A percentile compares a stretch with the other conserved stretches of the same genome.
These are phyloP conservation scores for Chrysodeixis includens DNA, from an alignment of 2,888 invertebrate genomes.

Conservation along the genomic window DNA sequence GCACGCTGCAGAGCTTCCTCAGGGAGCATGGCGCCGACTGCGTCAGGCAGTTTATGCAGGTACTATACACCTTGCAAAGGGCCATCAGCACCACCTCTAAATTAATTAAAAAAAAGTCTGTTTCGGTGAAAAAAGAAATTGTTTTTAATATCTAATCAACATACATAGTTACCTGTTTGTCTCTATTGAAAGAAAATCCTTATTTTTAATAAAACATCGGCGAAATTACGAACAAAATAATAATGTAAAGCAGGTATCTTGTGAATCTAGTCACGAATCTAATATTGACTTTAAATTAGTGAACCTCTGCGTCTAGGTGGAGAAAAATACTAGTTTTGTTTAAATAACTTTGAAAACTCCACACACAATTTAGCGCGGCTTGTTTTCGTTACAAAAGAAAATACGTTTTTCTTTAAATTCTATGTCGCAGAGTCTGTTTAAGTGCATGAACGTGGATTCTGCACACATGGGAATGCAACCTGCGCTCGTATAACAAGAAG, in stretches of 20 bases:
- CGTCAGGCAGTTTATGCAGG: constrained; percentile 91
- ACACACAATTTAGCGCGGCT: not conserved
- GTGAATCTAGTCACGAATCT: not conserved
- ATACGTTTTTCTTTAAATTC: not conserved
- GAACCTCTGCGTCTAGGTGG: not conserved
- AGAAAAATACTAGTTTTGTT: not conserved
- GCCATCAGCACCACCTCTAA: too few species aligned
- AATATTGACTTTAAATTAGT: constrained; percentile 1
- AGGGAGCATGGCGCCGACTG: constrained; percentile 91
- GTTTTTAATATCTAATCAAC: too few species aligned
- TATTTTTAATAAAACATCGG: too few species aligned
- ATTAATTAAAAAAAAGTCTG: too few species aligned
- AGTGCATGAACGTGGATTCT: not conserved
- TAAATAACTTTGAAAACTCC: not conserved
- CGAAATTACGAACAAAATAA: not conserved
- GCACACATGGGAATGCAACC: constrained; percentile 4
- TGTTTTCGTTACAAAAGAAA: not conserved
- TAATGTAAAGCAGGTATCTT: not conserved
- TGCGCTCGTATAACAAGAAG: constrained; percentile 1
- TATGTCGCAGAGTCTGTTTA: not conserved
- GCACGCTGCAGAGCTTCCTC: constrained; percentile 90
- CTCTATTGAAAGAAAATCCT: too few species aligned
- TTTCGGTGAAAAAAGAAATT: too few species aligned
- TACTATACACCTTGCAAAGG: constrained; percentile 64
- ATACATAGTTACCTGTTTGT: too few species aligned